Evolutionary conservation across 2,113 vertebrate genomes (phyloP).

Genomic region (Taurulus bubalis): DNA sequence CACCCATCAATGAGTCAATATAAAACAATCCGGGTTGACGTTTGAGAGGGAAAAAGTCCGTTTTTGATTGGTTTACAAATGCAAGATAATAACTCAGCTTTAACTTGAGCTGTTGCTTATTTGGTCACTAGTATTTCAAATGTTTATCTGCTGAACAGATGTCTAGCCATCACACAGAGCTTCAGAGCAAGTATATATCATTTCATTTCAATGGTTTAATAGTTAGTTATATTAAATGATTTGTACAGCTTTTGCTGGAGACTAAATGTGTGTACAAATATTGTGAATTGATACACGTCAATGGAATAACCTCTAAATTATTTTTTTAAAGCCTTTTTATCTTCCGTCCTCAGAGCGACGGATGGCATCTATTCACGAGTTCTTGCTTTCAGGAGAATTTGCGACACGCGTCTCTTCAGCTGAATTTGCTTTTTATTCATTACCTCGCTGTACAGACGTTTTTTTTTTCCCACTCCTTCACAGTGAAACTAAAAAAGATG

Average conservation of each 20-base stretch:
- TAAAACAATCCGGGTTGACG: not conserved
- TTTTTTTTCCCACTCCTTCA: not conserved
- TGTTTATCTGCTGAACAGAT: not conserved
- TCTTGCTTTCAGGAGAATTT: slow-evolving; percentile 14
- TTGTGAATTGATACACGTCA: not conserved
- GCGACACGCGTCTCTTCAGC: not conserved
- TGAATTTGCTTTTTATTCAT: slow-evolving; percentile 23
- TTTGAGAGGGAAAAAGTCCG: not conserved
- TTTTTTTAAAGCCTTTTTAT: not conserved
- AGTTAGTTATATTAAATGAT: not conserved
- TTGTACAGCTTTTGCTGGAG: too few relatives aligned
- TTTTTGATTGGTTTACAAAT: not conserved
- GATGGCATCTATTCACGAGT: not conserved
- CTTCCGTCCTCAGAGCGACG: not conserved
- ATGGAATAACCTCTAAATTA: not conserved
- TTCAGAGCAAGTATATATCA: not conserved
- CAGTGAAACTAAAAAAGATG: not conserved
- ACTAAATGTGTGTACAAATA: not conserved
- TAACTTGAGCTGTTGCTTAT: not conserved
- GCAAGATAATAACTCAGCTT: not conserved
- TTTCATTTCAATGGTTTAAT: not conserved
- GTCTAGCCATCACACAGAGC: too few relatives aligned
- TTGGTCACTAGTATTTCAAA: not conserved
- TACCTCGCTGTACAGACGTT: not conserved
- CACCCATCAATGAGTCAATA: not conserved